These are phyloP conservation scores for Pleuronectes platessa DNA, from an alignment of 2,113 vertebrate species.

Conservation along the genomic window DNA sequence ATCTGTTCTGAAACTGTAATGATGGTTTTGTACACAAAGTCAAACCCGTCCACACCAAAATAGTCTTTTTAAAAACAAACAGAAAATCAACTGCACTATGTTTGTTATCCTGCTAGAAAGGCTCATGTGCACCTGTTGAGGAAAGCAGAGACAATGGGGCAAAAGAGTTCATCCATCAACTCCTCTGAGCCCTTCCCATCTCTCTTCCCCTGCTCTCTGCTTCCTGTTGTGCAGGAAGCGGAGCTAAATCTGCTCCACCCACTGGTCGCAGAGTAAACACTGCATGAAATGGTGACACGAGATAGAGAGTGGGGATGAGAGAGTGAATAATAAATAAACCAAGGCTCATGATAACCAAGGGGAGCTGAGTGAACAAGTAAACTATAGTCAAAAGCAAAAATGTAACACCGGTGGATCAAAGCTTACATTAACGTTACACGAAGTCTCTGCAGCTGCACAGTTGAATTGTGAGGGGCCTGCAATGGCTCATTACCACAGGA, in stretches of 20 bases:
- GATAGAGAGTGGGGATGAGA: conserved; percentile 28
- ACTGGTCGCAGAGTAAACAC: conserved; percentile 57
- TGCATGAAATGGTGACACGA: conserved; percentile 21
- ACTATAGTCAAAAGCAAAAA: conserved; percentile 3
- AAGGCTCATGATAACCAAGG: not conserved
- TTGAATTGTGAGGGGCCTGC: conserved; percentile 51
- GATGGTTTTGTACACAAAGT: not conserved
- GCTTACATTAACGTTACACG: not conserved
- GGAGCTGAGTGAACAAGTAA: not conserved
- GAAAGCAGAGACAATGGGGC: conserved; percentile 74
- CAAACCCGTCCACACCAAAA: conserved; percentile 7
- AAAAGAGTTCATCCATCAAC: conserved; percentile 70
- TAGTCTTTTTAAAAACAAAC: conserved; percentile 17
- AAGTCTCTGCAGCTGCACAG: conserved; percentile 49
- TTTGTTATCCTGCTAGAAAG: conserved; percentile 31
- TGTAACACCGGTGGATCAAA: conserved; percentile 4
- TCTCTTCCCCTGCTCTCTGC: conserved; percentile 45
- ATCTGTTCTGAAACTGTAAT: not conserved
- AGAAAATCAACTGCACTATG: conserved; percentile 28
- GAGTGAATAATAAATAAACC: conserved; percentile 18
- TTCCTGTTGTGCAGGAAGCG: conserved; percentile 81
- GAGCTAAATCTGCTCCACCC: conserved; percentile 68
- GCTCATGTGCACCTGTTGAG: conserved; percentile 72
- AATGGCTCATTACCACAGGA: conserved; percentile 68
- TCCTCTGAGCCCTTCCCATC: conserved; percentile 64